Evolutionary conservation across 2,113 vertebrate genomes (phyloP).

Genomic region (Jaculus jaculus): DNA sequence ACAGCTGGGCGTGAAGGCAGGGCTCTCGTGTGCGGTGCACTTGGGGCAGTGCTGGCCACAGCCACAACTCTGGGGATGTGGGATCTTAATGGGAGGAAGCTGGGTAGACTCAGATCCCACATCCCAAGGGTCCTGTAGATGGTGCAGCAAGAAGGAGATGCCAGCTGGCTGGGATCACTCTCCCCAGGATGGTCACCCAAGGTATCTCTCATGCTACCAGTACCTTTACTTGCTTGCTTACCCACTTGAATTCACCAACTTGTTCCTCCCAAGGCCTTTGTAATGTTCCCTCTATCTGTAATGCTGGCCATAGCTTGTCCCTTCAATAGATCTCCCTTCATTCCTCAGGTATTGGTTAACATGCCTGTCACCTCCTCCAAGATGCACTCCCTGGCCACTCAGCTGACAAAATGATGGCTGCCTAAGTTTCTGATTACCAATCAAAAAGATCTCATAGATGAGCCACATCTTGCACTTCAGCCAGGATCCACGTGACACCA

Average conservation of each 20-base stretch:
- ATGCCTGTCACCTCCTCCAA: neutral
- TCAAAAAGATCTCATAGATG: neutral
- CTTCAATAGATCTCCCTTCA: neutral
- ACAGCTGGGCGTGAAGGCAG: neutral
- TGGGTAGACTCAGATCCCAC: neutral
- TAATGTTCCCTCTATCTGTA: accelerated
- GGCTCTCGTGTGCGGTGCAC: neutral
- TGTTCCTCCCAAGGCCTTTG: neutral
- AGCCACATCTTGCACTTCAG: too few species aligned
- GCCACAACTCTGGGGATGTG: neutral
- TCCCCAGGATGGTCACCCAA: accelerated
- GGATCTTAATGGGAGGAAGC: neutral
- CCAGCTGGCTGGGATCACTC: neutral
- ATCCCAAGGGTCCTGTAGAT: neutral
- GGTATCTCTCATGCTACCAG: accelerated
- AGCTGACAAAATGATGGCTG: neutral
- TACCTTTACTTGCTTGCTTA: neutral
- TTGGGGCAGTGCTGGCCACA: neutral
- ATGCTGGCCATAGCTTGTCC: neutral
- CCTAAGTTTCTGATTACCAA: neutral
- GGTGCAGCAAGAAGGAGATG: neutral
- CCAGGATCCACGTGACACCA: too few species aligned
- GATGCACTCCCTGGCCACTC: neutral
- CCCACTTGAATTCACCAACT: too few species aligned
- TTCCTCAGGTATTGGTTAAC: neutral